Evolutionary conservation across 2,797 vertebrate species (phyloP).

Genomic region (Novumbra hubbsi): DNA sequence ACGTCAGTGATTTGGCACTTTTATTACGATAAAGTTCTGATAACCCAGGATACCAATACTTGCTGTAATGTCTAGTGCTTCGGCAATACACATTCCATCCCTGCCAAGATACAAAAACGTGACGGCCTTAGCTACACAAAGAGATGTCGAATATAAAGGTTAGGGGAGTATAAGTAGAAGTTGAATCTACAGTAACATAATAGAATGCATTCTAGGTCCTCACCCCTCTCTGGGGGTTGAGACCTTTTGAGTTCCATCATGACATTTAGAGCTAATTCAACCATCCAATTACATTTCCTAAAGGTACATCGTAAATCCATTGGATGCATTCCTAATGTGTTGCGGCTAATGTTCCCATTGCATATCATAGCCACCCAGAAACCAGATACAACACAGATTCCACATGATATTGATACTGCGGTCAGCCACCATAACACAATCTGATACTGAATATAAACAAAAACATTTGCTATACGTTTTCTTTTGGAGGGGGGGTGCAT

Average conservation of each 20-base stretch:
- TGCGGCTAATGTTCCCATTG: background rate
- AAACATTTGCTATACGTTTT: background rate
- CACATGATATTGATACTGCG: background rate
- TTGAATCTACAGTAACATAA: too few relatives aligned
- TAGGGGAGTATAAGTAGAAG: too few relatives aligned
- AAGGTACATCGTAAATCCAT: background rate
- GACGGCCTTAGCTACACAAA: too few relatives aligned
- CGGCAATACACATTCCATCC: too few relatives aligned
- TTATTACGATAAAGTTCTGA: too few relatives aligned
- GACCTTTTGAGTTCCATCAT: background rate
- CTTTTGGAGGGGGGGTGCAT: slow-evolving; percentile 30
- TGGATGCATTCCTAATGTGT: slow-evolving; percentile 2
- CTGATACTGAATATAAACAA: background rate
- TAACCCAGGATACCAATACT: background rate
- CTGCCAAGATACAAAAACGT: too few relatives aligned
- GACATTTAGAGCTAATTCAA: slow-evolving; percentile 26
- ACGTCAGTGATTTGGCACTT: too few relatives aligned
- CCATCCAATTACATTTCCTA: slow-evolving; percentile 12
- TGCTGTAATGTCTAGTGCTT: background rate
- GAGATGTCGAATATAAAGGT: too few relatives aligned
- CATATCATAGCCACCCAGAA: background rate
- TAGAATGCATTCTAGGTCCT: too few relatives aligned
- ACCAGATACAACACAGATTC: background rate
- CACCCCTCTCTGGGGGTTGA: too few relatives aligned
- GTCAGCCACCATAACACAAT: slow-evolving; percentile 13